These are phyloP conservation scores for Drosophila sucinea DNA, from an alignment of 1,140 invertebrate genomes.

Conservation along the genomic window DNA sequence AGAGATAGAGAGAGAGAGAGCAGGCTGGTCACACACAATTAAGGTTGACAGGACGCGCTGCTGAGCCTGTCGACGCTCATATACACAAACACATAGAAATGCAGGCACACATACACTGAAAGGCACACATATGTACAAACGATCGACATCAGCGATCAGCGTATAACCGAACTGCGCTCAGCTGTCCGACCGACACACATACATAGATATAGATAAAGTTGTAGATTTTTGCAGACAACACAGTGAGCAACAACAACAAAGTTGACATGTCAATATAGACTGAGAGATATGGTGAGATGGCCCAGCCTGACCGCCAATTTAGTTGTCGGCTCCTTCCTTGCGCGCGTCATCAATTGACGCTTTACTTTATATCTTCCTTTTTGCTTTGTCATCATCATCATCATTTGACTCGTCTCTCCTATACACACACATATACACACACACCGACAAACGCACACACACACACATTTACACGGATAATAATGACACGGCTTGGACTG, in stretches of 20 bases:
- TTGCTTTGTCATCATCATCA: slow-evolving; percentile 63
- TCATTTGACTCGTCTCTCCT: slow-evolving; percentile 32
- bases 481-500: slow-evolving; percentile 42
- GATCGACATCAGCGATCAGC: slow-evolving; percentile 25
- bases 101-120: slow-evolving; percentile 12
- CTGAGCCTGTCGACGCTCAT: slow-evolving; percentile 19
- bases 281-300: slow-evolving; percentile 45
- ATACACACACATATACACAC: not conserved
- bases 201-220: slow-evolving; percentile 81
- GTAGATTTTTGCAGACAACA: slow-evolving; percentile 67
- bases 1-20: slow-evolving; percentile 4
- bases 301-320: slow-evolving; percentile 31
- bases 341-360: slow-evolving; percentile 64
- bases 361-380: slow-evolving; percentile 69
- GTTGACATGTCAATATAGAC: slow-evolving; percentile 75
- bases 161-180: not conserved
- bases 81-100: not conserved
- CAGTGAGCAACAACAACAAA: slow-evolving; percentile 38
- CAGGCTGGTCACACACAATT: slow-evolving; percentile 43
- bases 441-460: not conserved
- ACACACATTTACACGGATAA: not conserved
- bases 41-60: slow-evolving; percentile 53
- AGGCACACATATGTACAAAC: slow-evolving; percentile 38
- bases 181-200: slow-evolving; percentile 29
- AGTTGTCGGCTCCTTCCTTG: slow-evolving; percentile 41